A percentile compares a stretch with the other conserved stretches of the same genome.
Conservation (phyloP, 2,113 vertebrate species). For the Fulmarus glacialis region DNA sequence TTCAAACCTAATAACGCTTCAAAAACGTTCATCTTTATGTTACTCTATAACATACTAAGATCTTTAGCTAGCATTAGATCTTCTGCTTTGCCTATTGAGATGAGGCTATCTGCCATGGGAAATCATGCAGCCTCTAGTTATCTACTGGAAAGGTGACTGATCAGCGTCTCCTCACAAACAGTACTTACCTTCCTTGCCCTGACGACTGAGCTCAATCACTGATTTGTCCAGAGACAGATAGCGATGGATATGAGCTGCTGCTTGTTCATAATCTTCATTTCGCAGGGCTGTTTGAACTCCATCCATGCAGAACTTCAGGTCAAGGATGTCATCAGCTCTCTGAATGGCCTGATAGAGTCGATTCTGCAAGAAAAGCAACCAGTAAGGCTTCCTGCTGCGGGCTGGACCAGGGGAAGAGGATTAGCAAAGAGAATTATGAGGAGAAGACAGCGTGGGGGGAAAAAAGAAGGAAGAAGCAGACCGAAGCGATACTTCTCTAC, state of each 20-base stretch:
- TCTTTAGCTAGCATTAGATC: not conserved
- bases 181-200: constrained; percentile 90
- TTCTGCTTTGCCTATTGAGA: not conserved
- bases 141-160: not conserved
- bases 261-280: constrained; percentile 95
- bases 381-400: not conserved
- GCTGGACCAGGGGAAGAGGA: not conserved
- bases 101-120: not conserved
- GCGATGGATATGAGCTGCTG: constrained; percentile 95
- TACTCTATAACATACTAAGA: not conserved
- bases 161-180: not conserved
- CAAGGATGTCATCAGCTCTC: constrained; percentile 95
- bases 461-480: not conserved
- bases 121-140: not conserved
- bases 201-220: constrained; percentile 95
- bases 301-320: constrained; percentile 98
- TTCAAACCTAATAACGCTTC: not conserved
- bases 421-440: not conserved
- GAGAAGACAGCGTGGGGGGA: rapidly evolving
- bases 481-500: not conserved
- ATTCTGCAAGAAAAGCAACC: constrained; percentile 78
- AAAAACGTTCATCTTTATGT: not conserved
- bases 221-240: constrained; percentile 97
- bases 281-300: constrained; percentile 93
- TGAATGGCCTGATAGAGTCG: constrained; percentile 98